A percentile compares a stretch with the other conserved stretches of the same genome.
Conservation (phyloP, 2,797 vertebrate species). For the Chelonia mydas region DNA sequence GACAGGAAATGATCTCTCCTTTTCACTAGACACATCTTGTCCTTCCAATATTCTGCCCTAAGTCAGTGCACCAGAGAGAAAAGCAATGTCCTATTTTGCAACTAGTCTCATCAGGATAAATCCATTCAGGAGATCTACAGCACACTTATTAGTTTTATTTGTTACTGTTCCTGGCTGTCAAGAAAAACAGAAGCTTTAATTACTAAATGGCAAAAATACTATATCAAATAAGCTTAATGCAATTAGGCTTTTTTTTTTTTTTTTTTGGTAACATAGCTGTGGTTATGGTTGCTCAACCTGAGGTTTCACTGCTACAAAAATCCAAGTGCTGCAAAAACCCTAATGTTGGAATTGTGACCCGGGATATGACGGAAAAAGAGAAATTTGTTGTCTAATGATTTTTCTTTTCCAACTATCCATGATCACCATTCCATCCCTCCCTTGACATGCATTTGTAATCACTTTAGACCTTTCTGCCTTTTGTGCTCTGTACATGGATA, state of each 20-base stretch:
- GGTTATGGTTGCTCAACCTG: not conserved
- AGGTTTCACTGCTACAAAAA: not conserved
- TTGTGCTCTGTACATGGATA: not conserved
- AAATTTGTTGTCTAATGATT: not conserved
- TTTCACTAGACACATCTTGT: too few relatives aligned
- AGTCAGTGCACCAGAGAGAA: too few relatives aligned
- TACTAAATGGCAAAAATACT: not conserved
- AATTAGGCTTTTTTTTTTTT: not conserved
- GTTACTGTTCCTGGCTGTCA: fast-evolving
- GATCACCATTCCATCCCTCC: not conserved
- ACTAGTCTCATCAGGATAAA: not conserved
- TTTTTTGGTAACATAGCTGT: not conserved
- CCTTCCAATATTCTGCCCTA: too few relatives aligned
- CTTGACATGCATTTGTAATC: slow-evolving; percentile 23
- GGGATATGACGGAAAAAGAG: not conserved
- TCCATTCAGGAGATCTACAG: not conserved
- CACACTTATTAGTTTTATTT: not conserved
- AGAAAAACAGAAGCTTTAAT: not conserved
- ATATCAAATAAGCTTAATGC: not conserved
- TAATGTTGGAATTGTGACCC: not conserved
- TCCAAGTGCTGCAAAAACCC: fast-evolving
- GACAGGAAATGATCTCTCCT: too few relatives aligned
- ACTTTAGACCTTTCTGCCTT: slow-evolving; percentile 58
- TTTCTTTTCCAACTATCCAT: not conserved
- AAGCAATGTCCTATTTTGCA: too few relatives aligned